A percentile compares a stretch with the other conserved stretches of the same genome.
Evolutionary conservation across 2,113 vertebrate species (phyloP).

Genomic region (Burhinus bistriatus): DNA sequence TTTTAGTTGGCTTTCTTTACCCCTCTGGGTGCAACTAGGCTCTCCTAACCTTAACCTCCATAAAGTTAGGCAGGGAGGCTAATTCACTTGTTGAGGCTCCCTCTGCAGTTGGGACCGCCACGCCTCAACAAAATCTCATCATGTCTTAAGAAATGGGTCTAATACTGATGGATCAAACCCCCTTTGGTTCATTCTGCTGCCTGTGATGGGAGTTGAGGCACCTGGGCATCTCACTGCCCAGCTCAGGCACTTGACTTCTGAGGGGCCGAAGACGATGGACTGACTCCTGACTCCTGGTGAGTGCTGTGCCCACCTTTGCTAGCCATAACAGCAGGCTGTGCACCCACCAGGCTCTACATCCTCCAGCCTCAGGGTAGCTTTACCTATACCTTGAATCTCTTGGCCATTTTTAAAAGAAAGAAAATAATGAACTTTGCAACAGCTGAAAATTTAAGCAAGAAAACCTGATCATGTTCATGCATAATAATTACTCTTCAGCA

Average conservation of each 20-base stretch:
- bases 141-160: not conserved
- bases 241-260: not conserved
- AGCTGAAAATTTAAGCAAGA: not conserved
- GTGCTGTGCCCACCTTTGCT: not conserved
- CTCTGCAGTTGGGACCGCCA: not conserved
- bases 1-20: not conserved
- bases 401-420: not conserved
- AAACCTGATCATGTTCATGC: not conserved
- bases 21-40: not conserved
- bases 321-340: accelerated
- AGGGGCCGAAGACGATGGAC: not conserved
- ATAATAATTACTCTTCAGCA: not conserved
- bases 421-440: not conserved
- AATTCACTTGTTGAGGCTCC: not conserved
- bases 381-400: not conserved
- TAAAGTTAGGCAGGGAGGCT: not conserved
- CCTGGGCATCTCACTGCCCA: not conserved
- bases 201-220: not conserved
- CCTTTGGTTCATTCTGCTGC: not conserved
- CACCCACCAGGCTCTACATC: not conserved
- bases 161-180: not conserved
- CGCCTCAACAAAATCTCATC: not conserved
- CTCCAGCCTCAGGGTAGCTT: not conserved
- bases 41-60: not conserved
- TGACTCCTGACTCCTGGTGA: not conserved